Evolutionary conservation across 2,113 vertebrate genomes (phyloP).

Genomic region (Microtus pennsylvanicus): DNA sequence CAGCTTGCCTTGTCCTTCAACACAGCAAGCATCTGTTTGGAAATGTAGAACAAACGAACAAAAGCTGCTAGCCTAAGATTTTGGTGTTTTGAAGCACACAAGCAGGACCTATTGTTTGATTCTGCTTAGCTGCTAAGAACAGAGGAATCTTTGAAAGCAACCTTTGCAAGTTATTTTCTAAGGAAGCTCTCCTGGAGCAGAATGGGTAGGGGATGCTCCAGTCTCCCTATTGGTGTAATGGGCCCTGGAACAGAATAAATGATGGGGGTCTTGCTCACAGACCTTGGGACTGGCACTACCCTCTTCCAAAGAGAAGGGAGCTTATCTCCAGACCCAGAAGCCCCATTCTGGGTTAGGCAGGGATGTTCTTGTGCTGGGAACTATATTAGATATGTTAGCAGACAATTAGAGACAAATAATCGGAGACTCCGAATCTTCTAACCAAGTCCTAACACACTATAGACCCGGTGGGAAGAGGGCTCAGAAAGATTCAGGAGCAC

Average conservation of each 20-base stretch:
- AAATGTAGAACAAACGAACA: neutral
- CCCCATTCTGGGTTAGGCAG: neutral
- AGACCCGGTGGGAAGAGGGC: neutral
- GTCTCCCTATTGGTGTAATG: neutral
- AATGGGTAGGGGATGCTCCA: neutral
- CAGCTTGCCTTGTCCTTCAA: neutral
- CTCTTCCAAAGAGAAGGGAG: neutral
- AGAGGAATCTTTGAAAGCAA: slow-evolving; percentile 20
- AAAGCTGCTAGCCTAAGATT: neutral
- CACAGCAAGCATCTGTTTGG: neutral
- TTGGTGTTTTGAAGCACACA: neutral
- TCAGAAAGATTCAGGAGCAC: too few relatives aligned
- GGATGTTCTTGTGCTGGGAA: neutral
- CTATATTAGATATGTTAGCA: neutral
- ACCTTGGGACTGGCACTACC: neutral
- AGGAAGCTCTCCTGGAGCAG: neutral
- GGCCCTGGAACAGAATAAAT: neutral
- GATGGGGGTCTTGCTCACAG: neutral
- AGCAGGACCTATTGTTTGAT: neutral
- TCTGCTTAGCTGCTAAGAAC: neutral
- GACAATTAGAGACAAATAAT: neutral
- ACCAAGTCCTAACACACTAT: neutral
- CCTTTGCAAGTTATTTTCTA: neutral
- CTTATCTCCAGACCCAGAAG: neutral
- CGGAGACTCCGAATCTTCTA: neutral